Evolutionary conservation across 2,113 vertebrate species (phyloP), one percentile per base, ranked within the genome.

Genomic region (Tychaedon coryphoeus): DNA sequence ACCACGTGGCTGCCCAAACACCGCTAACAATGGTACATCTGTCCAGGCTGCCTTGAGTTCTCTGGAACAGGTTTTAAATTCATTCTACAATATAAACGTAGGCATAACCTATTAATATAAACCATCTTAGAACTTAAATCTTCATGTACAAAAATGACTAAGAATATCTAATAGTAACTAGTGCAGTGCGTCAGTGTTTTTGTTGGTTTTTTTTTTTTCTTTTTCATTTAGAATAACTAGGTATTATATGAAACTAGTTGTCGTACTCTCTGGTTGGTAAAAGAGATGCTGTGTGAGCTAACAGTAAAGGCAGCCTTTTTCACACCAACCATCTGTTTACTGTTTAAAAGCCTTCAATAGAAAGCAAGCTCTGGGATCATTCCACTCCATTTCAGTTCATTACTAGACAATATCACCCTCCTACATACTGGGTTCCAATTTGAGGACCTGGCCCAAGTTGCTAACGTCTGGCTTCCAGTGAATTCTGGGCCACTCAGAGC

Each of bases 51-150:
- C 96, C 97, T 97, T 97, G 94, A 97, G 96, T 97, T 98, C 97
- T 98, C 96, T 96, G 96, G 97, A 97, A 97, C 97, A 98, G 97
- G 96, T 98, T 97, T 98, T 98, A 97, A 98, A 98, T 97, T 97
- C 97, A 97, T 91, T 98, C 98, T 98, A 98, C 97, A 98, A 98
- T 98, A 98, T 98, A 98, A 98, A 98, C 95, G 97, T 98, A 98
- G 98, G 98, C 98, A 98, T 98, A 98, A 98, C 98, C 98, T 98
- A 98, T 98, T 98, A 96, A 98, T 98, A 98, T 98, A 98, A 98
- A 98, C 98, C 98, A 98, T 98, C 97, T 98, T 97, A 98, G 97
- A 98, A 98, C 98, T 98, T 98, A 98, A 98, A 98, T 98, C 98
- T 98, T 98, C 98, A 98, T 98, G 98, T 98, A 98, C 98, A 98